Conservation (phyloP, 2,797 vertebrate genomes). For the Squalus acanthias region DNA sequence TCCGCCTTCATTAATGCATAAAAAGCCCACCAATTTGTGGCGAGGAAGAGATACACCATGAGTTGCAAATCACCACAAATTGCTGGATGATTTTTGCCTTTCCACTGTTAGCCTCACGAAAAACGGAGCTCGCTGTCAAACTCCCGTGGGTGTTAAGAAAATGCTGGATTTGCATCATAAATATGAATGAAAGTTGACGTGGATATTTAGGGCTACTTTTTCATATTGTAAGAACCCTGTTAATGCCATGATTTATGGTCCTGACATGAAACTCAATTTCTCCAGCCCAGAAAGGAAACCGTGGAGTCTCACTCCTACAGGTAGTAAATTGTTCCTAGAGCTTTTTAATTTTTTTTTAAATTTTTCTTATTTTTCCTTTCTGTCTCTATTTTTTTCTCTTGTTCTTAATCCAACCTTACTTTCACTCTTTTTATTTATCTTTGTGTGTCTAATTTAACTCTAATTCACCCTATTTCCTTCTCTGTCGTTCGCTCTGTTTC, state of each 20-base stretch:
- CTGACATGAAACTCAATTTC: not conserved
- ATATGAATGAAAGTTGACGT: not conserved
- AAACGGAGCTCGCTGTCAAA: not conserved
- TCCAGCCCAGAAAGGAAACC: not conserved
- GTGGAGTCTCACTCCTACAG: not conserved
- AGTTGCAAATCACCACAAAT: not conserved
- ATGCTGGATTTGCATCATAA: not conserved
- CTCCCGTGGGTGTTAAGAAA: not conserved
- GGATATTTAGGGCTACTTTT: no score
- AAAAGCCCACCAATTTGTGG: not conserved
- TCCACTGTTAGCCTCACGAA: not conserved
- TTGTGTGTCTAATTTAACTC: not conserved
- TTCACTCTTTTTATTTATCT: no score
- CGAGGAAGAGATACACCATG: not conserved
- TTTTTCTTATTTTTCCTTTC: no score
- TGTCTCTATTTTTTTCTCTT: not conserved
- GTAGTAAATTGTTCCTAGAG: no score
- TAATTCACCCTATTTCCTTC: not conserved
- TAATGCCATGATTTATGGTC: not conserved
- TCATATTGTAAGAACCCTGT: no score
- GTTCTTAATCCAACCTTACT: no score
- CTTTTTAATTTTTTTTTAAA: no score
- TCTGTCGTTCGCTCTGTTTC: not conserved
- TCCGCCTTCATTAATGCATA: not conserved
- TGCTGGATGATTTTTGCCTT: not conserved